Evolutionary conservation across 2,797 vertebrate species (phyloP).

Genomic region (Sciurus carolinensis): DNA sequence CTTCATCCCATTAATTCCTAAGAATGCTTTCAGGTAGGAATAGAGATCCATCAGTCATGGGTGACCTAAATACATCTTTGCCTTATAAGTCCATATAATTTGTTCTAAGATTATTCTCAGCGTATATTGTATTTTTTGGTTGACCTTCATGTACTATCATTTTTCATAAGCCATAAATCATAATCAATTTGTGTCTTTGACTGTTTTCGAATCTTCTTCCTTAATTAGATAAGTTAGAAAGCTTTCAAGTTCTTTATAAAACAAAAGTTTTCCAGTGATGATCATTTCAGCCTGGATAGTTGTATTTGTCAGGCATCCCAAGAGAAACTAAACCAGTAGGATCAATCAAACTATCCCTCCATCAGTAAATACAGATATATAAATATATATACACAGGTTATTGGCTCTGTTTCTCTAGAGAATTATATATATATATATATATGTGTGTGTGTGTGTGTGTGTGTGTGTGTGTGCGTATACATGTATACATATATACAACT

Average conservation of each 20-base stretch:
- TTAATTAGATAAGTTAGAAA: conserved; percentile 35
- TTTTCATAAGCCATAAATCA: conserved; percentile 39
- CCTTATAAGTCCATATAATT: background rate
- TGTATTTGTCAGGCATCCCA: background rate
- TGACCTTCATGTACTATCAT: background rate
- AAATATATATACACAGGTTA: no score
- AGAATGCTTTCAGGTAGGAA: background rate
- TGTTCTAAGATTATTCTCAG: background rate
- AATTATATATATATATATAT: background rate
- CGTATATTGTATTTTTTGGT: background rate
- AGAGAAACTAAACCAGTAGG: background rate
- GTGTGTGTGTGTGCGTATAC: no score
- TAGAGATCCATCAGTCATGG: background rate
- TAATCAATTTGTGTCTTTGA: conserved; percentile 27
- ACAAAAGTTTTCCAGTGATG: background rate
- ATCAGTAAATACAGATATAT: no score
- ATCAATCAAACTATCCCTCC: background rate
- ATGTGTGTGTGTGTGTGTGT: no score
- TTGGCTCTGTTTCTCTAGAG: background rate
- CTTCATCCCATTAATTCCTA: background rate
- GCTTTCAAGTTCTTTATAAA: background rate
- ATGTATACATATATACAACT: no score
- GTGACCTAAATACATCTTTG: background rate
- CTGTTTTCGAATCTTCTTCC: conserved; percentile 23
- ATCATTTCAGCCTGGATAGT: background rate